Evolutionary conservation across 2,888 invertebrate genomes (phyloP), one percentile per base, ranked within the genome.

Genomic region (Phortica magna): DNA sequence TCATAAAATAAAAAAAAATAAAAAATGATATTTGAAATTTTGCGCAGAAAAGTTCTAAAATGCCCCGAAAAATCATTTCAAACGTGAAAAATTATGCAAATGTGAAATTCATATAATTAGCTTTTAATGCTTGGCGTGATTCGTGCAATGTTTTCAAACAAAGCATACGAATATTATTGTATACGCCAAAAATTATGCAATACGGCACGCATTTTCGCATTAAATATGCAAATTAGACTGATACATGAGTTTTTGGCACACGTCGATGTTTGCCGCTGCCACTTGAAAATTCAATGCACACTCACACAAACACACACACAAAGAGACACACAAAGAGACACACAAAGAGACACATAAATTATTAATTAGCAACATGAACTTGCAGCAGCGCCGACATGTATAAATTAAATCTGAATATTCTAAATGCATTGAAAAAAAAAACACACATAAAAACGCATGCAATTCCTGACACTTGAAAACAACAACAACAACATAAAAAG

Each of bases 141-240:
- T 64, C 48, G 7, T 7, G 31, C 64, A 61, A 48, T 48, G 48
- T 0, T 48, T 48, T 48, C 48, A 48, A 59, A 59, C 17, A 59
- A 12, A 59, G 10, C 22, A 22, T 19, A 61, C 19, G 31, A 43
- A 41, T 67, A 67, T 41, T 42, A n/a, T 41, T n/a, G 17, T 39
- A 57, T 78, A 77, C 81, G 80, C 82, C 81, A 76, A 72, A 77
- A 78, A 76, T 76, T 80, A 80, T 79, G 77, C 75, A 70, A 77
- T 48, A 31, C 64, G 39, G 39, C 14, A 14, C 14, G 31, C 64
- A 64, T 73, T 67, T 57, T 73, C 65, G 74, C 75, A 84, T 82
- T 77, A 86, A 84, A 85, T 84, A 86, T 86, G 87, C 78, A 77
- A 86, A 86, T 86, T 86, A 79, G 10, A 6, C 48, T 5, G 7